phyloP scores from a whole-genome alignment of 1,140 invertebrate species.

The Caenorhabditis briggsae region DNA sequence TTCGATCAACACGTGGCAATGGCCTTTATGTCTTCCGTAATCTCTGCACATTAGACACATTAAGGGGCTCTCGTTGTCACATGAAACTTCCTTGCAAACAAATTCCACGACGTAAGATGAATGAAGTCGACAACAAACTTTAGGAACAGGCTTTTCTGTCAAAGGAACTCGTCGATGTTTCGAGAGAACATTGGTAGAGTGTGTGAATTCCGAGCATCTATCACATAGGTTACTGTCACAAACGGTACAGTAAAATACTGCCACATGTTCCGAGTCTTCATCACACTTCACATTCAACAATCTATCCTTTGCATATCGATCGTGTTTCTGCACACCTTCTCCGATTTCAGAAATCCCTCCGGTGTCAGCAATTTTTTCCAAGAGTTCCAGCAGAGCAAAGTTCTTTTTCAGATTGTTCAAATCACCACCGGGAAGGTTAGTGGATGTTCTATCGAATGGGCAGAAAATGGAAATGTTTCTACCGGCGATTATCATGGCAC shows the following conservation, averaged over 20 bases:
- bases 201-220: slow-evolving; percentile 37
- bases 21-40: slow-evolving; percentile 51
- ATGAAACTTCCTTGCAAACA: slow-evolving; percentile 36
- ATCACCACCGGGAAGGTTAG: neutral
- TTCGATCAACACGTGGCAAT: slow-evolving; percentile 40
- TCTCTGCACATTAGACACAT: slow-evolving; percentile 58
- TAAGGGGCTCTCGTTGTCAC: slow-evolving; percentile 41
- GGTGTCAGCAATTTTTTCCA: slow-evolving; percentile 1
- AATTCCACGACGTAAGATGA: slow-evolving; percentile 43
- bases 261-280: slow-evolving; percentile 35
- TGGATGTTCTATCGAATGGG: slow-evolving; percentile 40
- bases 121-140: slow-evolving; percentile 27
- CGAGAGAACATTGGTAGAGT: slow-evolving; percentile 53
- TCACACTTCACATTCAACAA: slow-evolving; percentile 46
- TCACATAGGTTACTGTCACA: slow-evolving; percentile 56
- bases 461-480: neutral
- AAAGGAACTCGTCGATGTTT: slow-evolving; percentile 37
- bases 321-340: neutral
- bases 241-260: slow-evolving; percentile 45
- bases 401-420: slow-evolving; percentile 21
- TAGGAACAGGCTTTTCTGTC: slow-evolving; percentile 22
- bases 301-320: slow-evolving; percentile 37
- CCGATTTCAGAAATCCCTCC: neutral
- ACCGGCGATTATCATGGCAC: slow-evolving; percentile 22
- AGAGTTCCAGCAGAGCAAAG: slow-evolving; percentile 9